Conservation (phyloP, 2,888 invertebrate genomes). For the Caenorhabditis sp. region DNA sequence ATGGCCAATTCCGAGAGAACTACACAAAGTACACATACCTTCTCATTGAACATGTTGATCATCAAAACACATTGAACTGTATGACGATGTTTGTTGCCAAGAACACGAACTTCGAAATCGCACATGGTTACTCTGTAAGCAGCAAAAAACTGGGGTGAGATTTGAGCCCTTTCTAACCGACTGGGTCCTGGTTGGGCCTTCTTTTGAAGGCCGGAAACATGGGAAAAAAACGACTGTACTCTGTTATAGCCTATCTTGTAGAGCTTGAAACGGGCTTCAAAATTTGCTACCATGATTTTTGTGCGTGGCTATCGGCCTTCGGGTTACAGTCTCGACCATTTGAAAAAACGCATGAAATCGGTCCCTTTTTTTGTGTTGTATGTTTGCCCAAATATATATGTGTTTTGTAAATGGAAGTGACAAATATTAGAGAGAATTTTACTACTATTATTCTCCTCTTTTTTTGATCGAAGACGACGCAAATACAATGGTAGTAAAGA, state of each 20-base stretch:
- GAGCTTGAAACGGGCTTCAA: too few species aligned
- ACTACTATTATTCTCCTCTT: not conserved
- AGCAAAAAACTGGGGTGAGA: too few species aligned
- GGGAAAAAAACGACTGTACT: too few species aligned
- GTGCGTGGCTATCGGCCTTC: too few species aligned
- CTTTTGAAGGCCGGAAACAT: too few species aligned
- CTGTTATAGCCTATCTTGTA: too few species aligned
- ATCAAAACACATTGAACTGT: slow-evolving; percentile 70
- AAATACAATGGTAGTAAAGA: not conserved
- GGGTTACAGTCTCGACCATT: too few species aligned
- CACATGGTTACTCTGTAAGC: slow-evolving; percentile 72
- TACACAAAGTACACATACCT: slow-evolving; percentile 36
- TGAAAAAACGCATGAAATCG: not conserved
- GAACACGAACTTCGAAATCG: slow-evolving; percentile 72
- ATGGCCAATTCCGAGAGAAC: not conserved
- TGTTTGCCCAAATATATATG: not conserved
- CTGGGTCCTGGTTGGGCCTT: too few species aligned
- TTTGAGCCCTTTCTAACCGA: too few species aligned
- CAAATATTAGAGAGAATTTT: slow-evolving; percentile 3
- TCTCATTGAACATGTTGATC: slow-evolving; percentile 71
- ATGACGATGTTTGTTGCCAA: slow-evolving; percentile 73
- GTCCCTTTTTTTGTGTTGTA: not conserved
- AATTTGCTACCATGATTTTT: too few species aligned
- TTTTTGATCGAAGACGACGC: not conserved
- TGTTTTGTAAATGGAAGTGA: slow-evolving; percentile 1